phyloP scores from a whole-genome alignment of 1,140 invertebrate genomes.

The Bombus haemorrhoidalis region DNA sequence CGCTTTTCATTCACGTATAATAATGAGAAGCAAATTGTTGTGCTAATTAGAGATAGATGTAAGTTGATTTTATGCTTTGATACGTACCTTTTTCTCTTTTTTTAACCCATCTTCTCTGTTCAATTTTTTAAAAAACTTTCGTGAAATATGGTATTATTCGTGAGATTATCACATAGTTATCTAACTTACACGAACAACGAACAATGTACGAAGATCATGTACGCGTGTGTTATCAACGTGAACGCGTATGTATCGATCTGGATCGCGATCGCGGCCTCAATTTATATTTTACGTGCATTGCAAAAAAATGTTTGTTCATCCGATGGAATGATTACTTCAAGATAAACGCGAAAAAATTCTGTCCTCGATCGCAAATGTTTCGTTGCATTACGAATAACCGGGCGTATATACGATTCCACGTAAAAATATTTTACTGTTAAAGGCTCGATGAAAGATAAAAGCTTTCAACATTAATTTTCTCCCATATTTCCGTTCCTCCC shows the following conservation, averaged over 20 bases:
- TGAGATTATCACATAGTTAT: too few species aligned
- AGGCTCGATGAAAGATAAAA: background rate
- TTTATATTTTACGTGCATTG: background rate
- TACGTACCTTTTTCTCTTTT: too few species aligned
- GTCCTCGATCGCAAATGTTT: constrained; percentile 3
- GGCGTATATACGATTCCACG: background rate
- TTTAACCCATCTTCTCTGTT: too few species aligned
- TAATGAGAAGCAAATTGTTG: background rate
- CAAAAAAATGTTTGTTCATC: background rate
- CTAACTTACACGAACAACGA: too few species aligned
- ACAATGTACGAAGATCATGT: background rate
- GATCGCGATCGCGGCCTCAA: background rate
- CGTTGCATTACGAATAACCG: background rate
- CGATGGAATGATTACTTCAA: background rate
- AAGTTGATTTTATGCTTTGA: background rate
- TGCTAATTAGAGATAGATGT: background rate
- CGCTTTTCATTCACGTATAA: background rate
- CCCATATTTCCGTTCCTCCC: too few species aligned
- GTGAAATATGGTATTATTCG: too few species aligned
- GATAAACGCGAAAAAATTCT: background rate
- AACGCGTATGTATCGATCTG: background rate
- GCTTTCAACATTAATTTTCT: background rate
- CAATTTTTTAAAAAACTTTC: too few species aligned
- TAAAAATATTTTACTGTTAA: background rate
- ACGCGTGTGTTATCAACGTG: background rate